Evolutionary conservation across 2,888 invertebrate genomes (phyloP), one percentile per base, ranked within the genome.

Genomic region (Seira ritae): DNA sequence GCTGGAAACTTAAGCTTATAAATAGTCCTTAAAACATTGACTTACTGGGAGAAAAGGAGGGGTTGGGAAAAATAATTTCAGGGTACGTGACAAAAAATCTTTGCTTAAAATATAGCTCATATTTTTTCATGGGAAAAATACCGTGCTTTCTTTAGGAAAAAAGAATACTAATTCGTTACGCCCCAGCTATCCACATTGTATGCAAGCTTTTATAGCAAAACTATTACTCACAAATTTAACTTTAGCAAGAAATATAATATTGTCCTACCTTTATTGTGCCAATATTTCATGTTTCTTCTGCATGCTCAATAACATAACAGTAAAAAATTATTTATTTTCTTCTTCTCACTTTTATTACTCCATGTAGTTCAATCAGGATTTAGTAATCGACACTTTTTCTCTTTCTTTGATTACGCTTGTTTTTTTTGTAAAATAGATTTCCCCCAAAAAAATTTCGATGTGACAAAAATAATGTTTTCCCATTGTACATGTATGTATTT

Each of bases 1-100:
- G 50, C 24, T 82, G 81, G 81, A 76, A 82, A 76, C 81, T 82
- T 82, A 77, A 67, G 75, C 76, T 81, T 75, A 77, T 42, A 71
- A 76, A 76, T 76, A 67, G 71, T 72, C 71, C 81, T 82, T 70
- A 82, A 74, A 42, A 65, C 74, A 69, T 81, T 81, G 74, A 74
- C 80, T 80, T 80, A 31, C 31, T 31, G 31, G 79, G 80, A 80
- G 73, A 80, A 69, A 55, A 74, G 68, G 80, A 75, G 74, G 80
- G 75, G 74, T 75, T 75, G 70, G 50, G 75, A 75, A n/a, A 60
- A 62, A 55, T 73, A 75, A 81, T 50, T 66, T 70, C 31, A 70
- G 80, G 80, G 80, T 81, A 81, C 50, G 80, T 81, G 74, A 81
- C 80, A 79, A 66, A 67, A 78, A 78, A 42, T 78, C 62, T 69